Percentiles rank a stretch among this genome's conserved stretches.
phyloP scores from a whole-genome alignment of 2,888 invertebrate genomes.

The Eupithecia dodoneata region DNA sequence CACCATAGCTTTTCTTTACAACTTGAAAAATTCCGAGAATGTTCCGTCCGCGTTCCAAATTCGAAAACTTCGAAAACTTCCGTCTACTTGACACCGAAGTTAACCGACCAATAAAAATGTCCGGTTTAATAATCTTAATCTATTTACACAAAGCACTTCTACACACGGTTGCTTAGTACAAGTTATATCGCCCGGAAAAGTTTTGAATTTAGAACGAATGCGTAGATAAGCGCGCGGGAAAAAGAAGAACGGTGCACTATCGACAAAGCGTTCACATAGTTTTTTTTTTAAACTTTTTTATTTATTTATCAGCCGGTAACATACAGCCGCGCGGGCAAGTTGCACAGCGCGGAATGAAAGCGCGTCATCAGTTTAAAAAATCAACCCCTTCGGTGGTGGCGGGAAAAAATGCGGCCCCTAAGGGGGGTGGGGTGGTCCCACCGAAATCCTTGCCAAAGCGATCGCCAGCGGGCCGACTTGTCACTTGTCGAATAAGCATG shows the following conservation, averaged over 20 bases:
- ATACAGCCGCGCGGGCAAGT: conserved; percentile 83
- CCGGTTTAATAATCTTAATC: conserved; percentile 38
- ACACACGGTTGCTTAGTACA: conserved; percentile 44
- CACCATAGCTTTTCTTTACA: conserved; percentile 48
- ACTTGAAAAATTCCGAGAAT: conserved; percentile 51
- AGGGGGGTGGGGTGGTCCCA: conserved; percentile 75
- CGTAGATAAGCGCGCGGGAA: conserved; percentile 72
- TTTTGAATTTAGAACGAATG: conserved; percentile 66
- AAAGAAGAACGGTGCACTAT: conserved; percentile 75
- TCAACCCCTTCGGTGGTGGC: conserved; percentile 83
- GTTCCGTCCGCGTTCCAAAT: conserved; percentile 34
- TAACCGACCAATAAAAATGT: conserved; percentile 48
- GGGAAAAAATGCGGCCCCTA: conserved; percentile 78
- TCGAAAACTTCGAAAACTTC: conserved; percentile 51
- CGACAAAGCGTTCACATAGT: conserved; percentile 75
- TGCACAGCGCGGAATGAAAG: conserved; percentile 84
- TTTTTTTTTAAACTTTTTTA: conserved; percentile 63
- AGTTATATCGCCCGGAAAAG: conserved; percentile 42
- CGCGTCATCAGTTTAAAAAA: conserved; percentile 86
- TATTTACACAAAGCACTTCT: conserved; percentile 43
- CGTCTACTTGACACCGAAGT: conserved; percentile 42
- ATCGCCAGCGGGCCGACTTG: conserved; percentile 80
- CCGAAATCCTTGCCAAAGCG: conserved; percentile 83
- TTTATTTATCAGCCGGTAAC: conserved; percentile 79
- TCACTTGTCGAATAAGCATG: conserved; percentile 83